These are phyloP conservation scores for Cactoblastis cactorum DNA, from an alignment of 2,888 invertebrate species.

Conservation along the genomic window DNA sequence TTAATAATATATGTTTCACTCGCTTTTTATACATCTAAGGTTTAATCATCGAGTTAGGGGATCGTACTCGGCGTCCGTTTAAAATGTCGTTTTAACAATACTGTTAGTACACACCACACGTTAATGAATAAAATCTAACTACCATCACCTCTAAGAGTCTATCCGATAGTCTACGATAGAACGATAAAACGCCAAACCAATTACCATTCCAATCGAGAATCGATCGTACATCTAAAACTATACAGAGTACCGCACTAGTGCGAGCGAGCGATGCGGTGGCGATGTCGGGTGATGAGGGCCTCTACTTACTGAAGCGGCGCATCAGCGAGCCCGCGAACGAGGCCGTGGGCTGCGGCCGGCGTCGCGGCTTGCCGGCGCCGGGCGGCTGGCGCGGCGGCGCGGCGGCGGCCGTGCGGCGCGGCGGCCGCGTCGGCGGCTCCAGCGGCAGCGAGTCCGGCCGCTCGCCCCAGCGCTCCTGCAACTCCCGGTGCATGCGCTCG, in stretches of 20 bases:
- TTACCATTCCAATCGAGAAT: slow-evolving; percentile 65
- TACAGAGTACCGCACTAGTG: slow-evolving; percentile 44
- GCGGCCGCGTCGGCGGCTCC: slow-evolving; percentile 58
- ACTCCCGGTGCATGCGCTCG: slow-evolving; percentile 66
- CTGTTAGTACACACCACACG: slow-evolving; percentile 13
- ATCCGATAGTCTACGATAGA: slow-evolving; percentile 49
- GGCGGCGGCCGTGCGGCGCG: slow-evolving; percentile 69
- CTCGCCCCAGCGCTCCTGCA: slow-evolving; percentile 60
- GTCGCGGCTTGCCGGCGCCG: slow-evolving; percentile 81
- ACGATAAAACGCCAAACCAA: slow-evolving; percentile 58
- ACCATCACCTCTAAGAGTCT: slow-evolving; percentile 62
- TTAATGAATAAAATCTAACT: slow-evolving; percentile 47
- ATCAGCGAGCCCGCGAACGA: slow-evolving; percentile 87
- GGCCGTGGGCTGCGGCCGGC: slow-evolving; percentile 67
- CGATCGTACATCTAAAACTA: slow-evolving; percentile 53
- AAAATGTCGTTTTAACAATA: slow-evolving; percentile 14
- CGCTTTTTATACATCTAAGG: slow-evolving; percentile 20
- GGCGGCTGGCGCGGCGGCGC: slow-evolving; percentile 32
- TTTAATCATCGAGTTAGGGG: neutral
- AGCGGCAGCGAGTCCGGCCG: slow-evolving; percentile 83
- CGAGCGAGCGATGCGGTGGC: slow-evolving; percentile 16
- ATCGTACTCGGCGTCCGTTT: slow-evolving; percentile 5
- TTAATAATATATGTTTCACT: slow-evolving; percentile 29
- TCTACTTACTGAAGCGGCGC: slow-evolving; percentile 93
- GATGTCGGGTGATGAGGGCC: slow-evolving; percentile 38